A percentile compares a stretch with the other conserved stretches of the same genome.
Conservation (phyloP, 2,888 invertebrate genomes). For the Thymelicus acteon region DNA sequence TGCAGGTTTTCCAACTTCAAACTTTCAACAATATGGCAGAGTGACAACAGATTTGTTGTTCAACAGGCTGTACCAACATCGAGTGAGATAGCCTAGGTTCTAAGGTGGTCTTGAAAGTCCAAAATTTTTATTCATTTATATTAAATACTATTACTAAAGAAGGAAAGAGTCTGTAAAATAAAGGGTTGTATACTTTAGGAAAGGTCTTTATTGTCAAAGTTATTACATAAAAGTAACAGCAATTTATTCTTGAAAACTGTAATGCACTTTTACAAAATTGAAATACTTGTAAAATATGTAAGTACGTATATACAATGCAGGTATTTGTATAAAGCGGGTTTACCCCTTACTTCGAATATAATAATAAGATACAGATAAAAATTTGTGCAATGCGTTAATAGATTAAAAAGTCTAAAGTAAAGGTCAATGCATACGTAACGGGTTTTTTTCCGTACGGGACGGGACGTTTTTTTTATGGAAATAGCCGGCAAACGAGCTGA, state of each 20-base stretch:
- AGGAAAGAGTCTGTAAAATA: neutral
- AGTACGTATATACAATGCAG: slow-evolving; percentile 36
- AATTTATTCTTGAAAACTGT: slow-evolving; percentile 50
- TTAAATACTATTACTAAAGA: too few relatives aligned
- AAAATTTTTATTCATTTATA: too few relatives aligned
- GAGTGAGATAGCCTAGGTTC: too few relatives aligned
- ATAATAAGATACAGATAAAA: slow-evolving; percentile 32
- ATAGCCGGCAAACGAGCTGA: too few relatives aligned
- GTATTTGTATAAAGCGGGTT: slow-evolving; percentile 23
- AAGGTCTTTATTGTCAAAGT: slow-evolving; percentile 76
- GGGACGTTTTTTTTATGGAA: too few relatives aligned
- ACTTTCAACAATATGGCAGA: too few relatives aligned
- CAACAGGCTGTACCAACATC: too few relatives aligned
- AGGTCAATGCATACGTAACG: too few relatives aligned
- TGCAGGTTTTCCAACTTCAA: too few relatives aligned
- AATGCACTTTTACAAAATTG: slow-evolving; percentile 57
- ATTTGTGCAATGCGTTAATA: slow-evolving; percentile 45
- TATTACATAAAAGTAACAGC: slow-evolving; percentile 69
- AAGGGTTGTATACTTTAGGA: slow-evolving; percentile 55
- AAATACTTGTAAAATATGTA: slow-evolving; percentile 52
- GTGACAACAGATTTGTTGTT: too few relatives aligned
- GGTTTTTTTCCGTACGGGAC: too few relatives aligned
- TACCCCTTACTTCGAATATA: slow-evolving; percentile 41
- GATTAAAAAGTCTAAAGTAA: neutral
- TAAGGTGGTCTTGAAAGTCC: too few relatives aligned